Evolutionary conservation across 2,888 invertebrate species (phyloP), one percentile per base, ranked within the genome.

Genomic region (Bhutanitis thaidina): DNA sequence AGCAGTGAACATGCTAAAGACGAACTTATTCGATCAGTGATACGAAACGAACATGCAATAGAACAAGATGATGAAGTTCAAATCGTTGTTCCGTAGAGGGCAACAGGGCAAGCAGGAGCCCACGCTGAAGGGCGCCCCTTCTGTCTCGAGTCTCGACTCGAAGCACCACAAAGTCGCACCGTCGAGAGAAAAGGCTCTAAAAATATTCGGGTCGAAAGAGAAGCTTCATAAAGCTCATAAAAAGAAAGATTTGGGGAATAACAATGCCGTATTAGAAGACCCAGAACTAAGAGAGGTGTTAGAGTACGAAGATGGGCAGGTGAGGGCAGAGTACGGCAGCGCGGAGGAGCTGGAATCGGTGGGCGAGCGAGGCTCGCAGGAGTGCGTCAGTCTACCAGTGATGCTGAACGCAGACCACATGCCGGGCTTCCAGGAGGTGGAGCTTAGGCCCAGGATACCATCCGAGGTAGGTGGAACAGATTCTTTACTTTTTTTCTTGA

Each of bases 61-160:
- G 67, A 57, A 64, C 88, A 94, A 92, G 90, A 96, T 95, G 95
- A 96, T 96, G 93, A 96, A 96, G 92, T 93, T 96, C 90, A 96
- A 96, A 93, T 95, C 96, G 75, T 93, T 96, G 83, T 96, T 96
- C 91, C 96, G 96, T 91, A 95, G 96, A 94, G 95, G 95, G 74
- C 94, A 94, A 78, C 90, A 87, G 68, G 87, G 88, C 65, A 89
- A 91, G 70, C 87, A 89, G 77, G 80, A 91, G 76, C 65, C 79
- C 50, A 77, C 90, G 62, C 67, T 93, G 39, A 92, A 92, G 60
- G 90, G 91, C 58, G 92, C 93, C 32, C 92, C 93, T 7, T 93
- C 93, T 1, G 90, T 92, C 30, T 92, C 92, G 48, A 93, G 93
- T 69, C 84, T 93, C 63, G 93, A 93, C 69, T 91, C 91, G 41